Conservation (phyloP, 2,888 invertebrate species). For the Diarsia brunnea region DNA sequence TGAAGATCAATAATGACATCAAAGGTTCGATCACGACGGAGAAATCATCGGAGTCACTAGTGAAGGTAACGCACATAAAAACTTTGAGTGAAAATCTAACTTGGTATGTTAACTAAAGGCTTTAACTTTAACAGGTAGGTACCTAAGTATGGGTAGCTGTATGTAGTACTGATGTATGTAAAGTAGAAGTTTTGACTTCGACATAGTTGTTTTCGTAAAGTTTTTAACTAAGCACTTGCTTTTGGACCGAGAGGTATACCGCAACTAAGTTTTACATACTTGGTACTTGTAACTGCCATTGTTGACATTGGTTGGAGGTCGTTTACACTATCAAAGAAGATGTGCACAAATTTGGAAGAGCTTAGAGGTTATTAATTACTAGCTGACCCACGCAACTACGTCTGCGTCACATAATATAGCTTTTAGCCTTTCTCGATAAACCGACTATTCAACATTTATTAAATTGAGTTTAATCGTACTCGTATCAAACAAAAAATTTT, state of each 20-base stretch:
- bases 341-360: neutral
- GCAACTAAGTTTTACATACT: slow-evolving; percentile 13
- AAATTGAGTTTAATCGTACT: no score
- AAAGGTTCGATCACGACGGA: slow-evolving; percentile 76
- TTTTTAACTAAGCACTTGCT: slow-evolving; percentile 32
- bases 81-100: slow-evolving; percentile 12
- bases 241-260: slow-evolving; percentile 11
- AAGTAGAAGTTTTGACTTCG: slow-evolving; percentile 17
- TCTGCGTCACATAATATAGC: no score
- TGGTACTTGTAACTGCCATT: slow-evolving; percentile 3
- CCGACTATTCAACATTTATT: no score
- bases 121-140: neutral
- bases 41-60: slow-evolving; percentile 77
- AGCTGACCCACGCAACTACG: no score
- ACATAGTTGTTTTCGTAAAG: slow-evolving; percentile 36
- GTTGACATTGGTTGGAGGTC: slow-evolving; percentile 34
- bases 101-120: slow-evolving; percentile 22
- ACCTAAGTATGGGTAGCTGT: neutral
- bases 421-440: no score
- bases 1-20: slow-evolving; percentile 85
- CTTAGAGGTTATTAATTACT: neutral
- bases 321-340: slow-evolving; percentile 9
- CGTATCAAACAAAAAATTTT: no score
- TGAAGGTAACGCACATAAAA: slow-evolving; percentile 76
- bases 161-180: slow-evolving; percentile 9